Evolutionary conservation across 2,113 vertebrate genomes (phyloP).

Genomic region (Emydocephalus ijimae): DNA sequence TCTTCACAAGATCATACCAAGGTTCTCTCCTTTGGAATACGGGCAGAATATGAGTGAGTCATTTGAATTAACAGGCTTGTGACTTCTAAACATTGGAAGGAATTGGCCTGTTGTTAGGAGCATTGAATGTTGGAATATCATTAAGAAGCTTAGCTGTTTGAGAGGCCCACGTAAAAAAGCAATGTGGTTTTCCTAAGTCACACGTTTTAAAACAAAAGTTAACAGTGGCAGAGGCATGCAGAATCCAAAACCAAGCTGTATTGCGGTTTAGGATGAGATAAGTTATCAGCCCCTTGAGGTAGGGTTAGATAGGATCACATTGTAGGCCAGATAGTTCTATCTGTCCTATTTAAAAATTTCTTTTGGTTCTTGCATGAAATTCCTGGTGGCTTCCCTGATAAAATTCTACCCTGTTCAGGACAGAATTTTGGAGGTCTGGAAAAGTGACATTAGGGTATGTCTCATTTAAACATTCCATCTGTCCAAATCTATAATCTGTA

Average conservation of each 20-base stretch:
- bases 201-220: background rate
- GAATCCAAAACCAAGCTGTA: background rate
- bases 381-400: background rate
- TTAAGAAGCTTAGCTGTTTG: background rate
- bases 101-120: background rate
- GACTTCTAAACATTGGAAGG: background rate
- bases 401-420: background rate
- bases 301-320: background rate
- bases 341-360: background rate
- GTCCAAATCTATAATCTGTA: background rate
- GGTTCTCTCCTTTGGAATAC: constrained; percentile 69
- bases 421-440: background rate
- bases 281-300: background rate
- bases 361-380: background rate
- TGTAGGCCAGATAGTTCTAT: background rate
- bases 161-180: background rate
- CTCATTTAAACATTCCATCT: background rate
- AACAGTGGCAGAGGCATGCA: background rate
- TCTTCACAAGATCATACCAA: constrained; percentile 75
- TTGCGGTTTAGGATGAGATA: background rate
- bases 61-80: no score
- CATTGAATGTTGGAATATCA: background rate
- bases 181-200: background rate
- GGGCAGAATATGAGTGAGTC: constrained; percentile 60
- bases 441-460: background rate